Base-by-base conservation (phyloP, 2,888 invertebrate species). In the Adelphocoris suturalis region DNA sequence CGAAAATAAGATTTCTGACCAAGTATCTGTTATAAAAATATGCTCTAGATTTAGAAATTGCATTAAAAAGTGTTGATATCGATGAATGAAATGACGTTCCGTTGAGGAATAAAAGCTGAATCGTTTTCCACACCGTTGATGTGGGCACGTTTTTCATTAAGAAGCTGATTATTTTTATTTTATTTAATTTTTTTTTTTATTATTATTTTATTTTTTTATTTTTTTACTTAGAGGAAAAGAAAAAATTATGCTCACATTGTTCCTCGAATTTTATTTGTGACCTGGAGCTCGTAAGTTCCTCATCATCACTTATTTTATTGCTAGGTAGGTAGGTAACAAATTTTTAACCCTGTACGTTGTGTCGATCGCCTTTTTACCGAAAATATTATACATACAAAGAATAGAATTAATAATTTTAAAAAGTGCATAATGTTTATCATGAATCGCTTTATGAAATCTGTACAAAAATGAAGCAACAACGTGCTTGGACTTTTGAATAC, bases 261-360 rank as follows among this genome's bases (percentile, higher is more conserved):
- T 90, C 90, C 89, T 86, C 78, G 78, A 16, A 78, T 16, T 46
- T 78, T 78, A 46, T 78, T 78, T 78, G 68, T 82, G 82, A 68
- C 81, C 57, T 84, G 90, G 90, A 90, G 88, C 90, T 68, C 19
- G 28, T 46, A 47, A 78, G 89, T 90, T 90, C 90, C 89, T 89
- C 85, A 90, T 90, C 90, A 90, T 90, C 90, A 89, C 90, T 90
- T 47, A 47, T 78, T 78, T 19, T 90, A 78, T 89, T 75, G 57
- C 61, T 89, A 55, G 61, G 46, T 89, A 89, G 88, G 48, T 89
- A 89, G 55, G 48, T 61, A 90, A 88, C 28, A 90, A 88, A 88
- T 88, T 88, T 88, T 48, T 80, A 55, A 27, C 78, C 78, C 37
- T 47, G n/a, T 76, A 89, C 48, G 37, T 46, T 55, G 55, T 76